These are phyloP conservation scores for Philonicus albiceps DNA, from an alignment of 2,888 invertebrate genomes.

Conservation along the genomic window DNA sequence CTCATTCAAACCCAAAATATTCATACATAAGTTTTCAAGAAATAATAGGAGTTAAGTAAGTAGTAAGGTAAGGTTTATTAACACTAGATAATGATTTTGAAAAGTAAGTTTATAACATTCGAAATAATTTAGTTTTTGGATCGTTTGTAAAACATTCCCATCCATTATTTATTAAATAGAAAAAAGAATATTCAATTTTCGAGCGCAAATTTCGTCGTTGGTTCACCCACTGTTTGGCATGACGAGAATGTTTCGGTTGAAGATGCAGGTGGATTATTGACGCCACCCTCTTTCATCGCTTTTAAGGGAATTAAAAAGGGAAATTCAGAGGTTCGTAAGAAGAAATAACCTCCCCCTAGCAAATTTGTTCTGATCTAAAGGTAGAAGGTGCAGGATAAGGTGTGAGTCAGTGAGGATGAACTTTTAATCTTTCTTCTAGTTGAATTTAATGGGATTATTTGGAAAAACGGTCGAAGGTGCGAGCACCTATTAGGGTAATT, in stretches of 20 bases:
- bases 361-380: neutral
- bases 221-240: neutral
- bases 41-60: too few species aligned
- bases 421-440: neutral
- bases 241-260: neutral
- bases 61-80: too few species aligned
- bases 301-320: neutral
- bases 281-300: neutral
- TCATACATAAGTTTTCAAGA: too few species aligned
- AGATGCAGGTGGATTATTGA: neutral
- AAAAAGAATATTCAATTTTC: too few species aligned
- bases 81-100: too few species aligned
- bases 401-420: neutral
- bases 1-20: too few species aligned
- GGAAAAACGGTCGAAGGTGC: neutral
- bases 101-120: too few species aligned
- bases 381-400: neutral
- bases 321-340: neutral
- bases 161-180: too few species aligned
- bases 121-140: too few species aligned
- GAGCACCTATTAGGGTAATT: slow-evolving; percentile 7
- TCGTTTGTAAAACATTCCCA: too few species aligned
- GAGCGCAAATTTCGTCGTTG: too few species aligned
- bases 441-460: neutral
- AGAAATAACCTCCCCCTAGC: neutral